Base-by-base conservation (phyloP, 92 coral and sea anemone species). In the Porites cylindrica region DNA sequence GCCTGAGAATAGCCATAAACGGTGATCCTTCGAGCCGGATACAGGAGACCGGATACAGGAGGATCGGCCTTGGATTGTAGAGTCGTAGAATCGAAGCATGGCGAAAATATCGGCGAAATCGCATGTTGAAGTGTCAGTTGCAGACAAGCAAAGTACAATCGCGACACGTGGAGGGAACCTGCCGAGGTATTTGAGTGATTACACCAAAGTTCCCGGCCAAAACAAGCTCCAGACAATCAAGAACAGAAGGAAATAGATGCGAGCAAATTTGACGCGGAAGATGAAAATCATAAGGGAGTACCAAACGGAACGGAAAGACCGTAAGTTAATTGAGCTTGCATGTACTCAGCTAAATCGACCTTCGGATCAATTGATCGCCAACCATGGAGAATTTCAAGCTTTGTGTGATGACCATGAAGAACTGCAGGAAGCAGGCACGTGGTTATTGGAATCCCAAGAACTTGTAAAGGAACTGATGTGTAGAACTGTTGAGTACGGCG, bases 71-170 rank as follows among this genome's bases (percentile, higher is more conserved):
- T 38, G 60, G 78, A 52, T 50, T 74, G 20, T 19, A 52, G 60
- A 52, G 10, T 7, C 10, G 62, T n/a, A 74, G 60, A 50, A 74
- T 68, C 63, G 50, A 81, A 66, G 53, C 66, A 68, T 74, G 78
- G 78, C 43, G 78, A 29, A 51, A 2, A 74, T n/a, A 6, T 74
- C 29, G 43, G 8, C 62, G 63, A 51, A 74, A 43, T 72, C 21
- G n/a, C 78, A 19, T 9, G 78, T 51, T 60, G 63, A 74, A 51
- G 2, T 14, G 18, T 10, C 18, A 20, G 63, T 24, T 51, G 78
- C 10, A 8, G 62, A 51, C 19, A 26, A 52, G 60, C 8, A 8
- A 19, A 52, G 17, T 29, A 18, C 53, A 72, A 53, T 32, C 52
- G 53, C 5, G 56, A 73, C 24, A 72, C 23, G 61, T 72, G 59